Evolutionary conservation across 2,888 invertebrate species (phyloP), one percentile per base, ranked within the genome.

Genomic region (Cosmopolites sordidus): DNA sequence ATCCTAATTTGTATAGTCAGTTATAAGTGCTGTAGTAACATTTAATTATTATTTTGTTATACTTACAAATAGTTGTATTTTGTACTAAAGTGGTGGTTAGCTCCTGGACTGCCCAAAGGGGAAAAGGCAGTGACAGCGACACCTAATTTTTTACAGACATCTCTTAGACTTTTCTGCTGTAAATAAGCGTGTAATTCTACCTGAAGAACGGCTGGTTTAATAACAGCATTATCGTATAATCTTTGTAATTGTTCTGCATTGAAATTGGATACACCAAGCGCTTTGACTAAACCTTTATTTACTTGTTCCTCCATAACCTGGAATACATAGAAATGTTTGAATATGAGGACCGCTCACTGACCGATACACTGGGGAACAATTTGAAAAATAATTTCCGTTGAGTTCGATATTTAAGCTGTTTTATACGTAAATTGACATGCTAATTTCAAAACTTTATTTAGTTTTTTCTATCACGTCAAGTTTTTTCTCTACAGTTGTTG

Each of bases 261-360:
- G 72, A 87, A 91, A 72, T 92, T 92, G 44, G 90, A 91, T 45
- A 91, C 68, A 2, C 91, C 91, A 59, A 92, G 82, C n/a, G 87
- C 81, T 65, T 78, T 83, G 1, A 81, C 73, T 16, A 79, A 73
- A 2, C 88, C 87, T 46, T 76, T 74, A 58, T 78, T 77, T 42
- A 87, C 85, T 62, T 73, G 72, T 45, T 80, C 73, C 70, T 89
- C 88, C 84, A 89, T 81, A 66, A 76, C 82, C 87, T 87, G 61
- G 22, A n/a, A n/a, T n/a, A n/a, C n/a, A n/a, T n/a, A n/a, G n/a
- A n/a, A n/a, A n/a, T n/a, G n/a, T n/a, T n/a, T n/a, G n/a, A n/a
- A n/a, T n/a, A n/a, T n/a, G n/a, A n/a, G n/a, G n/a, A n/a, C n/a
- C n/a, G n/a, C n/a, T n/a, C n/a, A n/a, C n/a, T n/a, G n/a, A n/a